A percentile compares a stretch with the other conserved stretches of the same genome.
phyloP scores from a whole-genome alignment of 1,140 invertebrate species.

The Anoplophora glabripennis region DNA sequence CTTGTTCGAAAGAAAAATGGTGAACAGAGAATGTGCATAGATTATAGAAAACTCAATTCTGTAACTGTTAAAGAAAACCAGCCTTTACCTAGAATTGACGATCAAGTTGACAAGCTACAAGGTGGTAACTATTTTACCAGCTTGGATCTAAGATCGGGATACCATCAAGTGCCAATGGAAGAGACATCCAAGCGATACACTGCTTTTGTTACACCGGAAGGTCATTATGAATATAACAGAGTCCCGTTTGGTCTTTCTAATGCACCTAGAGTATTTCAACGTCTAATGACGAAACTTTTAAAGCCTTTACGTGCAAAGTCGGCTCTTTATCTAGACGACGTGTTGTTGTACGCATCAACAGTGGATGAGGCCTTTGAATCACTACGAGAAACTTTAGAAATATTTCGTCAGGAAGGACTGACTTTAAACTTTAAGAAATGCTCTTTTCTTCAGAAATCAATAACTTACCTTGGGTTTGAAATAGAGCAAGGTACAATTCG shows the following conservation, averaged over 20 bases:
- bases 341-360: conserved; percentile 24
- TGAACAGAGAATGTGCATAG: conserved; percentile 36
- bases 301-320: conserved; percentile 23
- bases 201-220: conserved; percentile 35
- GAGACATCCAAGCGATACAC: conserved; percentile 39
- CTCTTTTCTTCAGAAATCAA: conserved; percentile 33
- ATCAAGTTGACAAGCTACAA: conserved; percentile 36
- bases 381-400: conserved; percentile 25
- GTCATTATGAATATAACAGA: conserved; percentile 48
- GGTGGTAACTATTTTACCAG: conserved; percentile 35
- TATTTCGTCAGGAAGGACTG: conserved; percentile 27
- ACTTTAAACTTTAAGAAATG: conserved; percentile 44
- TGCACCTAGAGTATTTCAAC: conserved; percentile 48
- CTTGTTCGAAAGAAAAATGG: too few species aligned
- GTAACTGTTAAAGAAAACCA: conserved; percentile 33
- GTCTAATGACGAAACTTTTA: conserved; percentile 46
- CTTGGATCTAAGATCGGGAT: conserved; percentile 34
- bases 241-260: conserved; percentile 53
- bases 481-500: conserved; percentile 28
- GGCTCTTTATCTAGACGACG: conserved; percentile 30
- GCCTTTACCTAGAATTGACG: conserved; percentile 42
- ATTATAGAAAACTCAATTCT: conserved; percentile 38
- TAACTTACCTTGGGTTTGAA: conserved; percentile 40
- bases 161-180: conserved; percentile 36
- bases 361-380: conserved; percentile 29